Conservation (phyloP, 2,797 vertebrate species). For the Apodemus agrarius region DNA sequence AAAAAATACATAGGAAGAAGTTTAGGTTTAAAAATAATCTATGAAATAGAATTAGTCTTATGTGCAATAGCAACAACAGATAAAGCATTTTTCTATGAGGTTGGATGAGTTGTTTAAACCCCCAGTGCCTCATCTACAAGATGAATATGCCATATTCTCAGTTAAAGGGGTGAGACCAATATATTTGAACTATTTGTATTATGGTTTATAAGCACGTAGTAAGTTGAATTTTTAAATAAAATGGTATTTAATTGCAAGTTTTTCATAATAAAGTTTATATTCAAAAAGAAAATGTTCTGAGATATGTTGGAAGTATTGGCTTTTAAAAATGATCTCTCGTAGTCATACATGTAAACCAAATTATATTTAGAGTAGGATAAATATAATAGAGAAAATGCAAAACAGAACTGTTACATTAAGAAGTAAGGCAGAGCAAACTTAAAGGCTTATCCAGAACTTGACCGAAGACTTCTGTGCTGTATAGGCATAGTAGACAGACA, state of each 20-base stretch:
- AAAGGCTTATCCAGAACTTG: neutral
- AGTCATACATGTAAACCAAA: neutral
- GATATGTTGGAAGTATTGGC: neutral
- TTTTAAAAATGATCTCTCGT: neutral
- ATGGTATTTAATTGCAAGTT: neutral
- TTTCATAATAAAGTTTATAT: neutral
- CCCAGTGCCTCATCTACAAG: neutral
- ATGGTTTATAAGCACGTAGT: neutral
- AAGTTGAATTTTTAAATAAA: neutral
- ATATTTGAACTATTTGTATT: neutral
- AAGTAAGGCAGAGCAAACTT: neutral
- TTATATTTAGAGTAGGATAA: neutral
- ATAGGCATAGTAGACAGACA: neutral
- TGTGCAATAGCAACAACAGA: neutral
- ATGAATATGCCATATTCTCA: neutral
- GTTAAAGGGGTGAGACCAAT: neutral
- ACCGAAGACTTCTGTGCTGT: neutral
- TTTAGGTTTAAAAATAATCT: neutral
- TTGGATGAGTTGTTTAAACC: neutral
- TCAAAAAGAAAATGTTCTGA: neutral
- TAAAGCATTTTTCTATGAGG: neutral
- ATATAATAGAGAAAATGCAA: neutral
- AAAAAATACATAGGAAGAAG: slow-evolving; percentile 9
- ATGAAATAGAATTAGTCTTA: neutral
- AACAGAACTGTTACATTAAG: neutral